Evolutionary conservation across 2,888 invertebrate genomes (phyloP).

Genomic region (Linnaemya vulpina): DNA sequence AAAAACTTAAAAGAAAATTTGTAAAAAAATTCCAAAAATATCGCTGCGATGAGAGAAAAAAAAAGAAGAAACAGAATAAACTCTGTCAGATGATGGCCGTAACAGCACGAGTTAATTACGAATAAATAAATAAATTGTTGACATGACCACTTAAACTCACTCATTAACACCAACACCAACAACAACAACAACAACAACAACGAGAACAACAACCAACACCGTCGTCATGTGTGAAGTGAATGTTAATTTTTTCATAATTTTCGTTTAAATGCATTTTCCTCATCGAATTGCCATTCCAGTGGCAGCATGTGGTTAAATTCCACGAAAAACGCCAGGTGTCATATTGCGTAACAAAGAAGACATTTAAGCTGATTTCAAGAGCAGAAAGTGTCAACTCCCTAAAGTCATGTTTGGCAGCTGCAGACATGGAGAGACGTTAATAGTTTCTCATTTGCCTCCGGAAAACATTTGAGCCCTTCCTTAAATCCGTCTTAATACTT

Average conservation of each 20-base stretch:
- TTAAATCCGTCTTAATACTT: no score
- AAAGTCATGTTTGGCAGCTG: no score
- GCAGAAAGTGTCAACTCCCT: neutral
- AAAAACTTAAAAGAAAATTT: neutral
- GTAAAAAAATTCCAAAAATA: neutral
- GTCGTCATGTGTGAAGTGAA: conserved; percentile 7
- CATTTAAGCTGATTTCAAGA: neutral
- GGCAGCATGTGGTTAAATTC: conserved; percentile 17
- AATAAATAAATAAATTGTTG: conserved; percentile 13
- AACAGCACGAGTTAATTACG: conserved; percentile 28
- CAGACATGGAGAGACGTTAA: no score
- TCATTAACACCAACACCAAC: conserved; percentile 33
- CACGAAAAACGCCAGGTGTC: neutral
- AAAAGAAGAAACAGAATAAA: neutral
- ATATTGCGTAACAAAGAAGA: neutral
- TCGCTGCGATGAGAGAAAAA: neutral
- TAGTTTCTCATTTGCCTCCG: no score
- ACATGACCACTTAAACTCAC: conserved; percentile 49
- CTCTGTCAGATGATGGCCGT: neutral
- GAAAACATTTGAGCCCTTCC: no score
- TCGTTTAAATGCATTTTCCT: conserved; percentile 19
- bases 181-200: no score
- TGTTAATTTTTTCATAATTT: conserved; percentile 19
- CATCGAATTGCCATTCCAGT: conserved; percentile 8
- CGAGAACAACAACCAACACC: no score